Conservation (phyloP, 1,140 invertebrate species). For the Campoletis sonorensis region DNA sequence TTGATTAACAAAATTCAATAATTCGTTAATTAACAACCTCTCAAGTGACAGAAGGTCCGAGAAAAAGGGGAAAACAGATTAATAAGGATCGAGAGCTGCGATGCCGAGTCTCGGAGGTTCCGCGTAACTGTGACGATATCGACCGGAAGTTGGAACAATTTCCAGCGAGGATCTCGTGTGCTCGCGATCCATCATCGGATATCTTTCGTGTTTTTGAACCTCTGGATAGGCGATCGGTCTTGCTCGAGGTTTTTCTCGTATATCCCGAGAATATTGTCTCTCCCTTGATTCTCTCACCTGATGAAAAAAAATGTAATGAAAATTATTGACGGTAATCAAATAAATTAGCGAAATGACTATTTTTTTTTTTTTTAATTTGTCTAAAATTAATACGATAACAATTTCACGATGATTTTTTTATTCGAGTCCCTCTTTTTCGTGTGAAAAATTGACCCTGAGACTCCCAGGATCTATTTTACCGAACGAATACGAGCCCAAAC, state of each 20-base stretch:
- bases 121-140: constrained; percentile 78
- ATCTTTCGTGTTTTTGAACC: constrained; percentile 77
- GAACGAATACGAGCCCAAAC: too few relatives aligned
- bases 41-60: too few relatives aligned
- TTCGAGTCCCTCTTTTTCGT: too few relatives aligned
- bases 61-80: constrained; percentile 46
- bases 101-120: constrained; percentile 76
- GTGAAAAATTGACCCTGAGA: too few relatives aligned
- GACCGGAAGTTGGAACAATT: constrained; percentile 68
- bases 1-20: constrained; percentile 63
- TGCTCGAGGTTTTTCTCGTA: constrained; percentile 61
- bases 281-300: constrained; percentile 52
- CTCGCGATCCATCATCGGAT: constrained; percentile 78
- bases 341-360: too few relatives aligned
- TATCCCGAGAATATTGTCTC: constrained; percentile 49
- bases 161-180: constrained; percentile 74
- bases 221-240: constrained; percentile 76
- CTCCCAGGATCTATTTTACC: too few relatives aligned
- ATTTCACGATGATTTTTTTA: too few relatives aligned
- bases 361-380: too few relatives aligned
- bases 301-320: not conserved
- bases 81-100: constrained; percentile 77
- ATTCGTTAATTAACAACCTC: constrained; percentile 61
- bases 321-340: not conserved
- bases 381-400: too few relatives aligned